A percentile compares a stretch with the other conserved stretches of the same genome.
phyloP scores from a whole-genome alignment of 1,140 invertebrate species.

The Choristoneura fumiferana region DNA sequence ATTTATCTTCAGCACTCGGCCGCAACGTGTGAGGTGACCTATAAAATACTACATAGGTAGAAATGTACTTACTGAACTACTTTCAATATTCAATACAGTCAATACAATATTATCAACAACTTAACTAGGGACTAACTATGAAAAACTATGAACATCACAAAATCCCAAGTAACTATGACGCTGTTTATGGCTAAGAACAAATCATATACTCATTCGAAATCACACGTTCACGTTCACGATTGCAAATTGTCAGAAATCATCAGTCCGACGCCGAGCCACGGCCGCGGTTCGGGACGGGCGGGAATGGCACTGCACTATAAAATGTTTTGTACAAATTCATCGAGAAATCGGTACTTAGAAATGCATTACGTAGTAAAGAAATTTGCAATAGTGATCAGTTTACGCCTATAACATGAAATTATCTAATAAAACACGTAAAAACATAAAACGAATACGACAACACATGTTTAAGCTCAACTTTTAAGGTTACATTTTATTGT shows the following conservation, averaged over 20 bases:
- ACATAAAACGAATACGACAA: conserved; percentile 21
- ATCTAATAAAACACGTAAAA: conserved; percentile 29
- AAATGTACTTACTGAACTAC: conserved; percentile 61
- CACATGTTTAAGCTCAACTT: conserved; percentile 49
- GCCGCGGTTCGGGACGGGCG: not conserved
- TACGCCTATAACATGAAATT: conserved; percentile 13
- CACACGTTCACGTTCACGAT: conserved; percentile 27
- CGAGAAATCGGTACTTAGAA: conserved; percentile 38
- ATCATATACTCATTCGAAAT: conserved; percentile 25
- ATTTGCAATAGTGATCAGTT: conserved; percentile 40
- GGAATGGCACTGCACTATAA: conserved; percentile 38
- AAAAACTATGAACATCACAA: conserved; percentile 61
- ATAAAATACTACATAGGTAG: conserved; percentile 63
- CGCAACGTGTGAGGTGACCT: conserved; percentile 56
- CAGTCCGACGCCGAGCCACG: not conserved
- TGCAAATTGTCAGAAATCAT: conserved; percentile 25
- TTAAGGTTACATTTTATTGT: conserved; percentile 24
- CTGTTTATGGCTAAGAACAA: conserved; percentile 41
- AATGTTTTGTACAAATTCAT: conserved; percentile 36
- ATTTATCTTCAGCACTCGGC: conserved; percentile 18
- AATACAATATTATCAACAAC: conserved; percentile 65
- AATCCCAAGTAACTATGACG: conserved; percentile 46
- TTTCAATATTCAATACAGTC: conserved; percentile 41
- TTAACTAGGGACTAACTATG: conserved; percentile 62
- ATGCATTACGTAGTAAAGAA: conserved; percentile 27